A percentile compares a stretch with the other conserved stretches of the same genome.
Evolutionary conservation across 2,113 vertebrate genomes (phyloP).

Genomic region (Eurystomus gularis): DNA sequence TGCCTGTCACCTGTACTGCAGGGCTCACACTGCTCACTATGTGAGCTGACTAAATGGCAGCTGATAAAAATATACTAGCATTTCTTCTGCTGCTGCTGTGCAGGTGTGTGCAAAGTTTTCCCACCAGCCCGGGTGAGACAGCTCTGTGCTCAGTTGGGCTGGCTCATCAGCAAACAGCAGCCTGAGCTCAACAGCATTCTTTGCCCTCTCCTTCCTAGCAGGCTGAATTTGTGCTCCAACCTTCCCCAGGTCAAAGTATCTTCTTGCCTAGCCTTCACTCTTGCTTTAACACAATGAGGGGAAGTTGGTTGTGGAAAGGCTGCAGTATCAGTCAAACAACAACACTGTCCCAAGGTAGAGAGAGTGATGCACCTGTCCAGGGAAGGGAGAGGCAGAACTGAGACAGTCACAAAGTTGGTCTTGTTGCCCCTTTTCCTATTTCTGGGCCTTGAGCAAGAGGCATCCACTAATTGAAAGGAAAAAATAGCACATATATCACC

Average conservation of each 20-base stretch:
- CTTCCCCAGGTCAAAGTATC: not conserved
- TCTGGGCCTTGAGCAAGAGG: not conserved
- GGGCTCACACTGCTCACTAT: not conserved
- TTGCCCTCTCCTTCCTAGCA: not conserved
- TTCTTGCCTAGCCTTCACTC: not conserved
- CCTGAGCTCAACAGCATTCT: not conserved
- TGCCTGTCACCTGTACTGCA: not conserved
- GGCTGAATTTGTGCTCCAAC: not conserved
- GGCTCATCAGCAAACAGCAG: not conserved
- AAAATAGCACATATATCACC: not conserved
- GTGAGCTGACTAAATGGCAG: not conserved
- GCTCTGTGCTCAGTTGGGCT: not conserved
- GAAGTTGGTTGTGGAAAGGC: not conserved
- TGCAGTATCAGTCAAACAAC: not conserved
- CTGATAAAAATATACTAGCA: not conserved
- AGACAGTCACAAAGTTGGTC: not conserved
- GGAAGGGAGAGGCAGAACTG: not conserved
- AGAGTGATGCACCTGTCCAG: not conserved
- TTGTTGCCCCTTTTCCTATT: not conserved
- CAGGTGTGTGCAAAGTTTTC: slow-evolving; percentile 21
- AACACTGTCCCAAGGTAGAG: not conserved
- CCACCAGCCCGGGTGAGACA: not conserved
- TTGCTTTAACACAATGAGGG: not conserved
- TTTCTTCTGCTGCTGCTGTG: not conserved
- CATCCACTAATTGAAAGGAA: not conserved